Conservation (phyloP, 2,113 vertebrate genomes). For the Spheniscus mendiculus region DNA sequence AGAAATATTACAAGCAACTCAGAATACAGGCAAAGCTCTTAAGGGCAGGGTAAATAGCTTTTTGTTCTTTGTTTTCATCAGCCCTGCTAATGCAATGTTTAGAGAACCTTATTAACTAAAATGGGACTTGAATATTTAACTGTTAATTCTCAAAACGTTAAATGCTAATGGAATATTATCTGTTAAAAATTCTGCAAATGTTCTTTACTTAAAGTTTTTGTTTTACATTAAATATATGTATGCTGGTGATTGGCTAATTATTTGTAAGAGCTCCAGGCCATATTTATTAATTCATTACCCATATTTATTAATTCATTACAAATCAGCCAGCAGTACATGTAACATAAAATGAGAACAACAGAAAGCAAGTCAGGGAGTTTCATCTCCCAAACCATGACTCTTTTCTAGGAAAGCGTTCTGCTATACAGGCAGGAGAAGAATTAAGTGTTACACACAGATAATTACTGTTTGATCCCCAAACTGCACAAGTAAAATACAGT, state of each 20-base stretch:
- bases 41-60: not conserved
- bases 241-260: not conserved
- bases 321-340: not conserved
- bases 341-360: not conserved
- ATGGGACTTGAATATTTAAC: not conserved
- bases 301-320: not conserved
- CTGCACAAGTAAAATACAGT: not conserved
- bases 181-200: not conserved
- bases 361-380: not conserved
- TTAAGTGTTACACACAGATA: not conserved
- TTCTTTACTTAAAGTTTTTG: not conserved
- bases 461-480: conserved; percentile 34
- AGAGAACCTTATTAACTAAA: not conserved
- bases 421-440: not conserved
- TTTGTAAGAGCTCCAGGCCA: not conserved
- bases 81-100: not conserved
- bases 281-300: not conserved
- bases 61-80: not conserved
- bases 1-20: not conserved
- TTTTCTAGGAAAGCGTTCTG: not conserved
- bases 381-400: not conserved
- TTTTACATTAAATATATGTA: not conserved
- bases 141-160: not conserved
- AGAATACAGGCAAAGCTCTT: not conserved
- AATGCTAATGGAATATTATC: not conserved